Percentiles rank a stretch among this genome's conserved stretches.
Conservation (phyloP, 2,113 vertebrate species). For the Microtus richardsoni region DNA sequence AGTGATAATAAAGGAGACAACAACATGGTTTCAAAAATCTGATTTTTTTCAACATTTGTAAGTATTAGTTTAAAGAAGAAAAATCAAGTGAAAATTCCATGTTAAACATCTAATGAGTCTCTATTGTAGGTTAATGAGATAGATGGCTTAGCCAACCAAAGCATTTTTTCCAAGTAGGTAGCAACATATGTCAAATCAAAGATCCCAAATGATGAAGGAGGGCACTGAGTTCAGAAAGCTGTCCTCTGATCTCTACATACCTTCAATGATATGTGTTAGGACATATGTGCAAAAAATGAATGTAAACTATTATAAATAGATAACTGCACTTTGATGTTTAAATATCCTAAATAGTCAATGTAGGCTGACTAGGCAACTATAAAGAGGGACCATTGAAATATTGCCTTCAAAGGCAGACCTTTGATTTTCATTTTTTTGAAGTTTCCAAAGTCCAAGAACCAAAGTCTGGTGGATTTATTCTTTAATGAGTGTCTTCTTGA, state of each 20-base stretch:
- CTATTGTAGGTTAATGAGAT: neutral
- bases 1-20: neutral
- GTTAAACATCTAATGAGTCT: neutral
- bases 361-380: no score
- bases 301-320: neutral
- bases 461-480: neutral
- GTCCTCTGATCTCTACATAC: neutral
- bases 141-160: neutral
- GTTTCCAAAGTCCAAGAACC: neutral
- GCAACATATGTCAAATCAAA: neutral
- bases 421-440: neutral
- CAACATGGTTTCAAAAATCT: neutral
- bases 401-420: neutral
- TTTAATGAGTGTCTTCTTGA: neutral
- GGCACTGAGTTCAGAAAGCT: neutral
- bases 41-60: neutral
- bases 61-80: neutral
- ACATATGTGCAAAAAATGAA: neutral
- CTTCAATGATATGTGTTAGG: neutral
- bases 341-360: neutral
- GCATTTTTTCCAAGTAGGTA: neutral
- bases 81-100: neutral
- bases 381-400: no score
- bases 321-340: neutral
- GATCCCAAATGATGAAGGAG: neutral